Evolutionary conservation across 2,113 vertebrate species (phyloP), one percentile per base, ranked within the genome.

Genomic region (Hepsetus odoe): DNA sequence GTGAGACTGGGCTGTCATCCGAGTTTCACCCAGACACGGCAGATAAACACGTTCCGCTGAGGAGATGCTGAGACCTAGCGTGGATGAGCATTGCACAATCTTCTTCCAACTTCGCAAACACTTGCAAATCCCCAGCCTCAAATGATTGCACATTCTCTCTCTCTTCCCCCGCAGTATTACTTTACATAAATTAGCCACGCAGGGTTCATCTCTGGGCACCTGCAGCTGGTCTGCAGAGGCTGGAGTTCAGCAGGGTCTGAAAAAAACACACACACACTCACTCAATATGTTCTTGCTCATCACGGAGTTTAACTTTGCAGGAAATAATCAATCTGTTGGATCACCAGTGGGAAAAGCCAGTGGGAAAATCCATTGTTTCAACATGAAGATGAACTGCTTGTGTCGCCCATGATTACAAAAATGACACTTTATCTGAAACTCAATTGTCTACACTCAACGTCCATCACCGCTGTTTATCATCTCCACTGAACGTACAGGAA

Each of bases 181-280:
- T 72, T 72, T 72, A 53, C 70, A 72, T 72, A 56, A 72, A 72
- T 72, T 72, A 72, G 22, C 20, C 5, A 3, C 22, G 51, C 32
- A 13, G 49, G 22, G 70, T 72, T 72, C 70, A 72, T 26, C 69
- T 72, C 32, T 20, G 46, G 46, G 46, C 11, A 18, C 46, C 14
- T 55, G 51, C 24, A 22, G 22, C 24, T 55, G 65, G 24, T 55
- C 51, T 55, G 51, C 51, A 55, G 51, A 55, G 49, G 69, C 70
- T 72, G 69, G n/a, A 55, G 69, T 24, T 55, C 51, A 55, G 51
- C 22, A 24, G n/a, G 20, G 20, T 9, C 40, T n/a, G n/a, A n/a
- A n/a, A n/a, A n/a, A n/a, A n/a, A n/a, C n/a, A n/a, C 22, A 11
- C 0, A 55, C 1, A 55, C 35, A 58, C 40, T 58, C 26, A 56